phyloP scores from a whole-genome alignment of 2,797 vertebrate species.

The Takifugu rubripes region DNA sequence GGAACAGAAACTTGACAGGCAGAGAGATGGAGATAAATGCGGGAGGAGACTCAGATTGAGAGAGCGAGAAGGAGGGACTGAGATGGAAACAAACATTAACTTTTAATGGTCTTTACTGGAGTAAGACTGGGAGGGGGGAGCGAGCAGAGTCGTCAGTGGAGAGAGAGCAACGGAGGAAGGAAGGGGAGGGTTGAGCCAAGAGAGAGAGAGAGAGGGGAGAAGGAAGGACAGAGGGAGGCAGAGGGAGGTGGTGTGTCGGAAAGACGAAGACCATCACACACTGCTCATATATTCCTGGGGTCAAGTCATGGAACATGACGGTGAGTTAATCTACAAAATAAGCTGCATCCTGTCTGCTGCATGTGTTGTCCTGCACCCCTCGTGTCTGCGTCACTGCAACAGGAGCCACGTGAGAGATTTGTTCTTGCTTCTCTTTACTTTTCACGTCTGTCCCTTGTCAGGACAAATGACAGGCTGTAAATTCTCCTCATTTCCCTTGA shows the following conservation, averaged over 20 bases:
- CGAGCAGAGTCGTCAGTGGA: constrained; percentile 26
- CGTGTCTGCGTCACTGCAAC: constrained; percentile 10
- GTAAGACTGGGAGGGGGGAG: constrained; percentile 16
- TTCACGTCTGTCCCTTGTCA: not conserved
- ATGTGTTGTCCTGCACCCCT: constrained; percentile 9
- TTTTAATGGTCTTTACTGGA: constrained; percentile 66
- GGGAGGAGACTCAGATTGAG: constrained; percentile 24
- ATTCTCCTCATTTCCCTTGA: too few relatives aligned
- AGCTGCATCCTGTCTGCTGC: constrained; percentile 1
- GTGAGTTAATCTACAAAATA: constrained; percentile 74
- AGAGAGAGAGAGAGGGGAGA: constrained; percentile 24
- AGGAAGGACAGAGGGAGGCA: constrained; percentile 36
- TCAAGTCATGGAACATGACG: constrained; percentile 85
- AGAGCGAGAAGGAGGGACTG: constrained; percentile 32
- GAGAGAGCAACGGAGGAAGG: constrained; percentile 18
- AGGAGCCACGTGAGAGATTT: not conserved
- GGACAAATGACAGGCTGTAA: too few relatives aligned
- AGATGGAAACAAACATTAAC: constrained; percentile 73
- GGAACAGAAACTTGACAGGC: constrained; percentile 38
- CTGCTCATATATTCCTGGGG: constrained; percentile 57
- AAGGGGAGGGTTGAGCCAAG: constrained; percentile 16
- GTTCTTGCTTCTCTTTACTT: not conserved
- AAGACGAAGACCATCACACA: constrained; percentile 71
- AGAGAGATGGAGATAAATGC: constrained; percentile 45
- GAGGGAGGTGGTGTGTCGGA: constrained; percentile 61